These are phyloP conservation scores for Catotricha subobsoleta DNA, from an alignment of 2,888 invertebrate genomes.

Conservation along the genomic window DNA sequence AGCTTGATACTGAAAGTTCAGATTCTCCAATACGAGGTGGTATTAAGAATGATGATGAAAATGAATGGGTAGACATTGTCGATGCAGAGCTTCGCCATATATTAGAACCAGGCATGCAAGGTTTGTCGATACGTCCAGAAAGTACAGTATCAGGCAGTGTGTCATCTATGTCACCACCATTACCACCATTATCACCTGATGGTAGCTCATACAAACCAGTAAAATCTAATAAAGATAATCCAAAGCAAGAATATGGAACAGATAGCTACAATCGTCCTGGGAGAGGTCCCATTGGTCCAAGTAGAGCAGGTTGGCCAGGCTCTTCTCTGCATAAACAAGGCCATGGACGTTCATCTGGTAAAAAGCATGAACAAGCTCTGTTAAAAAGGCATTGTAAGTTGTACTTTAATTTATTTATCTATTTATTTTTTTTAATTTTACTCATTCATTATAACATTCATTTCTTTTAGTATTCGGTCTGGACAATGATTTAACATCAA, in stretches of 20 bases:
- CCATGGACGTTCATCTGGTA: slow-evolving; percentile 7
- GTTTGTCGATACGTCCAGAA: slow-evolving; percentile 37
- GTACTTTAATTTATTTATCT: not conserved
- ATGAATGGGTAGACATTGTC: slow-evolving; percentile 67
- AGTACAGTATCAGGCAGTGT: slow-evolving; percentile 47
- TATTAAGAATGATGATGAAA: slow-evolving; percentile 39
- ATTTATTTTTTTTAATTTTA: slow-evolving; percentile 5
- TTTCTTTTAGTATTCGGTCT: slow-evolving; percentile 43
- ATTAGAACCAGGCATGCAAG: slow-evolving; percentile 53
- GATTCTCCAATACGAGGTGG: slow-evolving; percentile 28
- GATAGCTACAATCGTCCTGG: slow-evolving; percentile 31
- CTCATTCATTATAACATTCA: too few species aligned
- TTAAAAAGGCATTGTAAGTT: slow-evolving; percentile 15
- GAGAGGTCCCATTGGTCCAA: slow-evolving; percentile 21
- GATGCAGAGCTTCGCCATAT: slow-evolving; percentile 64
- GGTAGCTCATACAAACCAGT: slow-evolving; percentile 23
- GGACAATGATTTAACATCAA: slow-evolving; percentile 60
- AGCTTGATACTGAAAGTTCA: slow-evolving; percentile 36
- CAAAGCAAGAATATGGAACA: slow-evolving; percentile 35
- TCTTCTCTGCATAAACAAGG: slow-evolving; percentile 13
- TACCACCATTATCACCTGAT: slow-evolving; percentile 58
- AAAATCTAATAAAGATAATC: slow-evolving; percentile 11
- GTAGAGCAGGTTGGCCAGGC: slow-evolving; percentile 15
- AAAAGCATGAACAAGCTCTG: slow-evolving; percentile 14
- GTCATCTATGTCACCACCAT: slow-evolving; percentile 57